Base-by-base conservation (phyloP, 2,888 invertebrate genomes). In the Morpho helenor region DNA sequence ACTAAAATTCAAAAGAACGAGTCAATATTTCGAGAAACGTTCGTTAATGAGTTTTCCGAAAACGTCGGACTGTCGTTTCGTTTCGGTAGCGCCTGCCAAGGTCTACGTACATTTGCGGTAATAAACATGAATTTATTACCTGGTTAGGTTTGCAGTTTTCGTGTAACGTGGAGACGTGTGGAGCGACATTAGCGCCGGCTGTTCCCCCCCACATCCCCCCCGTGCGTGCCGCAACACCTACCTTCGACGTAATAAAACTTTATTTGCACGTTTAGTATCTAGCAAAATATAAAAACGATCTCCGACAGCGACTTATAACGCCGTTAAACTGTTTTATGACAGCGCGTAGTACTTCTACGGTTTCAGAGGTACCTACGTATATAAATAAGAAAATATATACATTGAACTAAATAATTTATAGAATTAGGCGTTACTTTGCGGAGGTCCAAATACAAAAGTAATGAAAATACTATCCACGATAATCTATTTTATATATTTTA, bases 101-200 rank as follows among this genome's bases (percentile, higher is more conserved):
- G 80, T 73, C 72, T 81, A 81, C 80, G 75, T 84, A 81, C 79
- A 84, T 83, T 87, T 82, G 78, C 68, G 80, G 87, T 80, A 84
- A 88, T 88, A 89, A 89, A 89, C 81, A 80, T 85, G 77, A 87
- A 88, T 88, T 87, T 89, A 89, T 87, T 82, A 76, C 76, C 74
- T 82, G 67, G 84, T 87, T 87, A 86, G 80, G 84, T 88, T 84
- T 84, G 82, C 87, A 85, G 86, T 87, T 85, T 84, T 82, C 84
- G 82, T 82, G 82, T 87, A 84, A 84, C 80, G 85, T 79, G 81
- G 81, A 84, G 82, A 84, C 84, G 80, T 80, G 82, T 78, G 79
- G 73, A 70, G 68, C 70, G 76, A 81, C 81, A 82, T 83, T 82
- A 83, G 79, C 80, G 68, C 76, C 77, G 74, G 76, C 75, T 75